Base-by-base conservation (phyloP, 1,140 invertebrate genomes). In the Coelopa frigida region DNA sequence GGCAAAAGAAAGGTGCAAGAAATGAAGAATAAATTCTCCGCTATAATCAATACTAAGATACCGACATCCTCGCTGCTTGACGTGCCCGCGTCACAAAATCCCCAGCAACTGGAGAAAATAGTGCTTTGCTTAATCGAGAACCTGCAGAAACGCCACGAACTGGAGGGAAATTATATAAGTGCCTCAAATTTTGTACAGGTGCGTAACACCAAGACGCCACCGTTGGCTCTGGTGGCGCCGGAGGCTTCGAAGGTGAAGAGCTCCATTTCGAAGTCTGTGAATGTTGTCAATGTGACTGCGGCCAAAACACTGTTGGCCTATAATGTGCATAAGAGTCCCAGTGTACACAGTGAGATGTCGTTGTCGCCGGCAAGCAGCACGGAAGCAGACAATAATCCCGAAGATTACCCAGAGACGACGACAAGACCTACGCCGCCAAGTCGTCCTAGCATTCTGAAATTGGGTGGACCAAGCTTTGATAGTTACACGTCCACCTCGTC, bases 21-120 rank as follows among this genome's bases (percentile, higher is more conserved):
- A 44, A 87, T 89, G 84, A 86, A 84, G 61, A 72, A 75, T 43
- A 76, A 78, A 53, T 87, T 78, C 59, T 80, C 79, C 0, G 81
- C 75, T 8, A 73, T 73, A 23, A 75, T 84, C 12, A 74, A 79
- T 50, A 55, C 58, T 5, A 53, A 49, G 43, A 56, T 61, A 51
- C 56, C 61, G 4, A 60, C 62, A n/a, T 53, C 59, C 21, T 55
- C 58, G 37, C 64, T 70, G 41, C 68, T 72, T 8, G 73, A 77
- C 62, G 66, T 73, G 47, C 65, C 70, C 3, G 74, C 69, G 4
- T 73, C 82, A 0, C 78, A 83, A 52, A 81, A 85, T 59, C 79
- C 81, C 0, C 61, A 72, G 11, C 71, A 81, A 43, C 54, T 86
- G 6, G 79, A 85, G 42, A 67, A 76, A 36, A 82, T 79, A 1